Conservation (phyloP, 2,888 invertebrate species). For the Ceraclea dissimilis region DNA sequence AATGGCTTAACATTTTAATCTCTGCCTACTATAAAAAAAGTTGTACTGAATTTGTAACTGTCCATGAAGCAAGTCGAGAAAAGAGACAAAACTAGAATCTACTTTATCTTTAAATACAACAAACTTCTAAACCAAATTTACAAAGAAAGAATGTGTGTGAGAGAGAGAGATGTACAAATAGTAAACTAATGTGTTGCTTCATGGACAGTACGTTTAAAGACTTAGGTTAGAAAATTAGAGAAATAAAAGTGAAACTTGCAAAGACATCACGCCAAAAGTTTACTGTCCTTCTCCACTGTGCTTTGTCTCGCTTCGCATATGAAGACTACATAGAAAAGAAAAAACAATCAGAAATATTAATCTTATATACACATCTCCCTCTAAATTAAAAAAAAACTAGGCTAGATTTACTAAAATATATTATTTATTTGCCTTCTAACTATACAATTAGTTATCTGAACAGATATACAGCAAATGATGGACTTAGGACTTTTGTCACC, state of each 20-base stretch:
- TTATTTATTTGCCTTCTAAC: too few relatives aligned
- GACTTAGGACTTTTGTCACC: too few relatives aligned
- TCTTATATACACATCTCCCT: background rate
- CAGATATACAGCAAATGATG: too few relatives aligned
- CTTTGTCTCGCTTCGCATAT: conserved; percentile 45
- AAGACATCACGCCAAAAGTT: conserved; percentile 51
- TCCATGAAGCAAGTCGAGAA: background rate
- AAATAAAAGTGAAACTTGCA: conserved; percentile 45
- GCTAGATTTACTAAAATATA: background rate
- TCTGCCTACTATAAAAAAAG: too few relatives aligned
- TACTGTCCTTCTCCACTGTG: conserved; percentile 50
- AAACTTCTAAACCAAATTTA: too few relatives aligned
- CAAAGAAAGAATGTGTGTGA: background rate
- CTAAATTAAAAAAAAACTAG: too few relatives aligned
- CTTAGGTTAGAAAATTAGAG: background rate
- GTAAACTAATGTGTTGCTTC: background rate
- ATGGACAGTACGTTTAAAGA: background rate
- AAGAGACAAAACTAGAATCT: too few relatives aligned
- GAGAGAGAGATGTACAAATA: background rate
- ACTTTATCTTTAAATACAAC: too few relatives aligned
- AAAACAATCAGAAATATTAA: conserved; percentile 5
- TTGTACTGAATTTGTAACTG: background rate
- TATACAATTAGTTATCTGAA: too few relatives aligned
- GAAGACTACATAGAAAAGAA: conserved; percentile 37
- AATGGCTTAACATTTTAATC: too few relatives aligned